Evolutionary conservation across 1,140 invertebrate species (phyloP), one percentile per base, ranked within the genome.

Genomic region (Chironomus tepperi): DNA sequence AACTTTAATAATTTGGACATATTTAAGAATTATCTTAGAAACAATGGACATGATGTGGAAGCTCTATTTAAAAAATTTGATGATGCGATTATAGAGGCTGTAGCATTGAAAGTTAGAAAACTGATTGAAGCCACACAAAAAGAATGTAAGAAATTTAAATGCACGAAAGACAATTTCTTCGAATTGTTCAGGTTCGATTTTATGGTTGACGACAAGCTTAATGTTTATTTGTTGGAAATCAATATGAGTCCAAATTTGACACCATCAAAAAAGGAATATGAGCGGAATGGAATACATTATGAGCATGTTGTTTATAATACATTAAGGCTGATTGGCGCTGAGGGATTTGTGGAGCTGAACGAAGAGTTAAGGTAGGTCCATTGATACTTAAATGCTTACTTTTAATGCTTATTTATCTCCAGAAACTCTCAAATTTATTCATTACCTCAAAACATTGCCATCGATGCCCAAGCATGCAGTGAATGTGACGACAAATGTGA

Each of bases 181-280:
- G 95, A 97, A 84, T 85, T 97, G 83, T 90, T 96, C 80, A 85
- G 95, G 74, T 92, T 97, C 80, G 95, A 97, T 83, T 93, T 97
- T 83, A 89, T 95, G 0, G 82, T 97, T 3, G 94, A 97, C 81
- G 90, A 94, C 77, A 83, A 95, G 74, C 79, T 96, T 0, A 92
- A 93, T 70, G 89, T 96, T 8, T 95, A 89, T 78, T 83, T 95
- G 7, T 90, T 97, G 88, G 95, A 97, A 83, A 95, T 93, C 0
- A 98, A 98, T 80, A 97, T 97, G 95, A 96, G 94, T 47, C 96
- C 96, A 0, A 97, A 98, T 84, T 84, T 97, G 47, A 95, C 93
- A 3, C 96, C 95, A 0, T 89, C 89, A 12, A 57, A 57, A 15
- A 8, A 12, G 0, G 94, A 98, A 84, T 97, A 91, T 83, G 87